phyloP scores from a whole-genome alignment of 2,113 vertebrate species.

The Aix galericulata region DNA sequence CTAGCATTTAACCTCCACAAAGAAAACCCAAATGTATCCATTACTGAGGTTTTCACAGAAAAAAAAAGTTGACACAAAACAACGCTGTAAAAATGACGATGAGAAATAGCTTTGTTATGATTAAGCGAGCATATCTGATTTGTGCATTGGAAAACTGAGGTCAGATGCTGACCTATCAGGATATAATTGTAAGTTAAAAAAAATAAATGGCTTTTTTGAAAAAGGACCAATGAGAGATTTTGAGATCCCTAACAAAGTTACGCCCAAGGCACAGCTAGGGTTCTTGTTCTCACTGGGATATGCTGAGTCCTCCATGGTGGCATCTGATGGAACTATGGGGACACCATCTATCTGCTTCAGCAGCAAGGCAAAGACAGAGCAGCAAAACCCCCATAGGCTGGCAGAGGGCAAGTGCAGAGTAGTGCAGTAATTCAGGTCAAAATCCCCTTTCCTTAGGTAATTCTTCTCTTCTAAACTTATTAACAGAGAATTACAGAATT shows the following conservation, averaged over 20 bases:
- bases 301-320: fast-evolving
- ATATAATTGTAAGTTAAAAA: background rate
- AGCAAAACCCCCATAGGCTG: fast-evolving
- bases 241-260: background rate
- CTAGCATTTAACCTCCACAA: background rate
- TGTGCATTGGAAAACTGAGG: fast-evolving
- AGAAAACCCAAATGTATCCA: background rate
- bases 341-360: background rate
- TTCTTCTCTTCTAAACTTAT: background rate
- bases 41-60: background rate
- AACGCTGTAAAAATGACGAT: fast-evolving
- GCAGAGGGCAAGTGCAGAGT: background rate
- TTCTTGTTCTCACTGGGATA: background rate
- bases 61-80: background rate
- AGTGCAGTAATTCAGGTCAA: fast-evolving
- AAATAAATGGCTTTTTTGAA: background rate
- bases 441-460: background rate
- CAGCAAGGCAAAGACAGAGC: background rate
- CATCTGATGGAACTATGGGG: background rate
- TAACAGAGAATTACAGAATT: background rate
- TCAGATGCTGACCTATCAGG: background rate
- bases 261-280: fast-evolving
- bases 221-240: background rate
- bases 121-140: background rate
- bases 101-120: background rate